Conservation (phyloP, 2,888 invertebrate species). For the Papilio elwesi region DNA sequence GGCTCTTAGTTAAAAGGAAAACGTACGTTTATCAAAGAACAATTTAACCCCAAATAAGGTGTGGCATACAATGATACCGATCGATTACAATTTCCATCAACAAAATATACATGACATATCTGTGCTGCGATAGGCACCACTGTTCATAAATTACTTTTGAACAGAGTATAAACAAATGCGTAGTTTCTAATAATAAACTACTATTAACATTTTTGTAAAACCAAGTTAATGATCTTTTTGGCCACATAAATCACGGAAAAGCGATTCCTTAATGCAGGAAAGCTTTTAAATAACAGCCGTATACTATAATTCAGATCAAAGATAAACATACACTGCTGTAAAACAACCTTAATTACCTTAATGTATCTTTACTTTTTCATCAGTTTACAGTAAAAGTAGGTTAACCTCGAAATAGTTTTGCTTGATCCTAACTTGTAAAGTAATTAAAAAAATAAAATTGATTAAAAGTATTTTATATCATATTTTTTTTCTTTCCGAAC, state of each 20-base stretch:
- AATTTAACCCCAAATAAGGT: too few species aligned
- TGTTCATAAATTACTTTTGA: neutral
- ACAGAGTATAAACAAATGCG: neutral
- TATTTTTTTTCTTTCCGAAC: too few species aligned
- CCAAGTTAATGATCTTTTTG: constrained; percentile 21
- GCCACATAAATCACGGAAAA: constrained; percentile 5
- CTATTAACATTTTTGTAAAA: constrained; percentile 7
- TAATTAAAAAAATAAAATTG: too few species aligned
- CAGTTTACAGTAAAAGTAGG: neutral
- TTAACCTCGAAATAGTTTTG: neutral
- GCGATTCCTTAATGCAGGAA: constrained; percentile 1
- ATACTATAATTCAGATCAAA: neutral
- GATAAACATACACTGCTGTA: constrained; percentile 14
- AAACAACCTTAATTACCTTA: constrained; percentile 10
- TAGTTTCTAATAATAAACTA: neutral
- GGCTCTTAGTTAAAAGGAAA: too few species aligned
- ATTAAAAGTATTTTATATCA: too few species aligned
- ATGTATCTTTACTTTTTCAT: neutral
- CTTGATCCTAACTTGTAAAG: neutral
- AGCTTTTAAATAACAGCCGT: constrained; percentile 12
- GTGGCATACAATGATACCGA: too few species aligned
- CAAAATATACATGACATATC: too few species aligned
- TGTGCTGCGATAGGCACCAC: neutral
- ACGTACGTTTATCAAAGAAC: too few species aligned
- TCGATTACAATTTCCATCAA: too few species aligned